These are phyloP conservation scores for Papilio helenus DNA, from an alignment of 1,140 invertebrate species.

Conservation along the genomic window DNA sequence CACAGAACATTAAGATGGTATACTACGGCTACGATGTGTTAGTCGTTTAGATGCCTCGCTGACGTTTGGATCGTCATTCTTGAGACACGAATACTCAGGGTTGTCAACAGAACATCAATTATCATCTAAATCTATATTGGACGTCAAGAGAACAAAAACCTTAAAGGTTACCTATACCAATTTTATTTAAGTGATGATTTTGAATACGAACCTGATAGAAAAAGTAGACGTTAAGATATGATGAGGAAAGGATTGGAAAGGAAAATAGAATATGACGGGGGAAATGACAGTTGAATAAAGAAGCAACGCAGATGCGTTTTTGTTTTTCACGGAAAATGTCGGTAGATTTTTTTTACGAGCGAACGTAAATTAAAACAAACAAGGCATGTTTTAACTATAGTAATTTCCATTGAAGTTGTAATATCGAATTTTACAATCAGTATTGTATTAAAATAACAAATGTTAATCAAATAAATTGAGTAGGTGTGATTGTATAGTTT, in stretches of 20 bases:
- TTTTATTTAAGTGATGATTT: not conserved
- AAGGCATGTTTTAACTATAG: not conserved
- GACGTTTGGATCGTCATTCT: constrained; percentile 27
- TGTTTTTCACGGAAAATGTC: constrained; percentile 5
- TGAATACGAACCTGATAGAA: too few relatives aligned
- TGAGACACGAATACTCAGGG: not conserved
- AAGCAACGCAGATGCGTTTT: too few relatives aligned
- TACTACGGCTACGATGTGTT: constrained; percentile 30
- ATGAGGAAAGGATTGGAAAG: too few relatives aligned
- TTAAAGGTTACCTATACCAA: not conserved
- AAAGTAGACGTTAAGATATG: too few relatives aligned
- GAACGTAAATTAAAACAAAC: not conserved
- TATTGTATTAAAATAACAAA: not conserved
- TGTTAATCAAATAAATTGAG: not conserved
- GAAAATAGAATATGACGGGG: too few relatives aligned
- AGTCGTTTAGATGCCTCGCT: not conserved
- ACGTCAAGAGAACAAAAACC: constrained; percentile 5
- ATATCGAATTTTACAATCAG: not conserved
- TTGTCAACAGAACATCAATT: constrained; percentile 36
- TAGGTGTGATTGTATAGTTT: not conserved
- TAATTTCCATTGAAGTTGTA: not conserved
- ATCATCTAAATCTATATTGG: constrained; percentile 20
- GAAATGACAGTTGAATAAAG: too few relatives aligned
- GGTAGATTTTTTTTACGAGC: not conserved
- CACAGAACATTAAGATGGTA: constrained; percentile 30